Conservation (phyloP, 1,140 invertebrate genomes). For the Diplogasteroides magnus region DNA sequence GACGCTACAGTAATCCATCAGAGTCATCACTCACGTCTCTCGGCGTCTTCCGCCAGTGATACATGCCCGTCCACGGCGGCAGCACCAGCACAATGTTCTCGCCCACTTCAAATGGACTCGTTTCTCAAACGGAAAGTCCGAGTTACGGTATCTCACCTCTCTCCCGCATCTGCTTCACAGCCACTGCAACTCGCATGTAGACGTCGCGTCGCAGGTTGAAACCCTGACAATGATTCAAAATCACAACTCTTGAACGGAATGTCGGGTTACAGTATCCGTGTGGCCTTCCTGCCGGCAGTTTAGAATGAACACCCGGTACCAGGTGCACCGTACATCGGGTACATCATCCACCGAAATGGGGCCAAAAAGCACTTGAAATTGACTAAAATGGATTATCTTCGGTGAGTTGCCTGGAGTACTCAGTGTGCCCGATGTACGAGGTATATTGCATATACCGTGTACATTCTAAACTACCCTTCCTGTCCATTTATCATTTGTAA, state of each 20-base stretch:
- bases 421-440: no score
- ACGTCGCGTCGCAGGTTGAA: conserved; percentile 94
- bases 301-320: no score
- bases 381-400: no score
- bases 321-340: no score
- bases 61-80: conserved; percentile 81
- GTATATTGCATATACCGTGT: no score
- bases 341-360: no score
- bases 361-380: no score
- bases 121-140: conserved; percentile 8
- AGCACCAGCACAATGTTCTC: conserved; percentile 64
- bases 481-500: not conserved
- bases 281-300: no score
- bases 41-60: conserved; percentile 75
- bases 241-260: no score
- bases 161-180: conserved; percentile 66
- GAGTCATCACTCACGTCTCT: conserved; percentile 55
- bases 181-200: conserved; percentile 80
- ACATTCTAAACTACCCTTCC: no score
- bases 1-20: not conserved
- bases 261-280: conserved; percentile 71
- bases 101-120: conserved; percentile 33
- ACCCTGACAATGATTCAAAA: conserved; percentile 82
- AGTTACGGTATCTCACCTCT: conserved; percentile 53
- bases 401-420: no score